A percentile compares a stretch with the other conserved stretches of the same genome.
Evolutionary conservation across 2,113 vertebrate species (phyloP).

Genomic region (Taxidea taxus): DNA sequence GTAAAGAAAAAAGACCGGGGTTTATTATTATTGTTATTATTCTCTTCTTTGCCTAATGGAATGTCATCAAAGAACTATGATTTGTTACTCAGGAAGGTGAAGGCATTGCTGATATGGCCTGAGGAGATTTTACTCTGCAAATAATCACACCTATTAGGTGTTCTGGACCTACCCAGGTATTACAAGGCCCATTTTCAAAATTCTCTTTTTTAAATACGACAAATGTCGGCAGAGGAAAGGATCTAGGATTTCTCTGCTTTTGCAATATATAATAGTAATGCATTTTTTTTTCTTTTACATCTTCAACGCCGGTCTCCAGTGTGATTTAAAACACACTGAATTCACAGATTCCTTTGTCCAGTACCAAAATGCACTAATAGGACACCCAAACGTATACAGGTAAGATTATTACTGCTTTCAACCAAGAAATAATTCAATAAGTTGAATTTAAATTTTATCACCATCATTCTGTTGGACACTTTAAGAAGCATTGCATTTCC

Average conservation of each 20-base stretch:
- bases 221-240: neutral
- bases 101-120: neutral
- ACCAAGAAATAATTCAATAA: neutral
- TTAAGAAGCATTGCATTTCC: neutral
- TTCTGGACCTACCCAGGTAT: neutral
- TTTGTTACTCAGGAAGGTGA: neutral
- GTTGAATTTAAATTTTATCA: neutral
- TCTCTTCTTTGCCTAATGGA: slow-evolving; percentile 17
- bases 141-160: neutral
- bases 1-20: neutral
- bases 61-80: neutral
- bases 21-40: neutral
- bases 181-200: neutral
- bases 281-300: slow-evolving; percentile 4
- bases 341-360: neutral
- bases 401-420: neutral
- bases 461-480: neutral
- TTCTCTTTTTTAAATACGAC: neutral
- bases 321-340: neutral
- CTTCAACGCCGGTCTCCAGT: neutral
- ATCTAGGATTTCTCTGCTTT: neutral
- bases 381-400: neutral
- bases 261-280: neutral
- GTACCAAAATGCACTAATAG: neutral
- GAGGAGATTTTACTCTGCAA: neutral